Percentiles rank a stretch among this genome's conserved stretches.
Conservation (phyloP, 1,140 invertebrate species). For the Drosophila repletoides region DNA sequence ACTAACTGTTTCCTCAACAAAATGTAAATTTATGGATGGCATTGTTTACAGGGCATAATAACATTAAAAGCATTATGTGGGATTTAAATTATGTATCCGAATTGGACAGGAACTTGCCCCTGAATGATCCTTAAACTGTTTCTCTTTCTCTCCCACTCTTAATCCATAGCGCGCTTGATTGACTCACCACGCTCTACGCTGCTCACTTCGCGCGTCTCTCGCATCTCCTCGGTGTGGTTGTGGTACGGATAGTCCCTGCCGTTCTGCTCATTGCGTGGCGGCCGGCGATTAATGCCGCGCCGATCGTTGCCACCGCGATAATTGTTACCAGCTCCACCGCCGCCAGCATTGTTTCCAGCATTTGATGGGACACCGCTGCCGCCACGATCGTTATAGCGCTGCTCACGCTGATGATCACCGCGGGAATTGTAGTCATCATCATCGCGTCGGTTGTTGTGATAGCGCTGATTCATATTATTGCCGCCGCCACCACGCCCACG, state of each 20-base stretch:
- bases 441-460: conserved; percentile 78
- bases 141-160: conserved; percentile 1
- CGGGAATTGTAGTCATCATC: conserved; percentile 80
- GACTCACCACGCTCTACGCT: conserved; percentile 79
- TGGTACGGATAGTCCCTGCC: conserved; percentile 74
- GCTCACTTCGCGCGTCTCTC: conserved; percentile 77
- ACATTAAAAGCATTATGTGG: too few relatives aligned
- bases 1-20: too few relatives aligned
- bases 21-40: too few relatives aligned
- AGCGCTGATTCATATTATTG: conserved; percentile 74
- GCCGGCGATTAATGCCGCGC: conserved; percentile 62
- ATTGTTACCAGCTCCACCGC: conserved; percentile 57
- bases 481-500: conserved; percentile 66
- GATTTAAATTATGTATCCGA: too few relatives aligned
- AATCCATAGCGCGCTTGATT: conserved; percentile 52
- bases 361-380: conserved; percentile 37
- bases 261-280: conserved; percentile 71
- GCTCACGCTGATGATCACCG: conserved; percentile 76
- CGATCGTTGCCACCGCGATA: conserved; percentile 64
- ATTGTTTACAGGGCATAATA: too few relatives aligned
- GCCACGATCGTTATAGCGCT: conserved; percentile 60
- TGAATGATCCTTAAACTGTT: conserved; percentile 2
- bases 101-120: neutral
- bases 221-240: conserved; percentile 78
- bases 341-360: conserved; percentile 45